Conservation (phyloP, 2,888 invertebrate genomes). For the Pterostichus madidus region DNA sequence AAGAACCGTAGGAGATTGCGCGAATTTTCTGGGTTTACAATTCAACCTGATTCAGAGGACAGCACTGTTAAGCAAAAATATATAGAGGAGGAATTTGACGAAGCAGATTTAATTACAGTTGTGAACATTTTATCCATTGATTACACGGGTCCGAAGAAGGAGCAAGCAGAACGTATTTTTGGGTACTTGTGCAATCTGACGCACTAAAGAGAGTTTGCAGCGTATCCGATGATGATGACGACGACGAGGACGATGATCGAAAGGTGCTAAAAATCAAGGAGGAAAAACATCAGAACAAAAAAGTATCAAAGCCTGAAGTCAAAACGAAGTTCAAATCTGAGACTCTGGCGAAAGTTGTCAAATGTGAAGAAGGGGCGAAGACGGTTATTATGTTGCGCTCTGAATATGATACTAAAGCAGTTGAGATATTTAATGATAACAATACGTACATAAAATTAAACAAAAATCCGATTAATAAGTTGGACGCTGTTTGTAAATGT, state of each 20-base stretch:
- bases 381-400: too few relatives aligned
- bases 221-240: slow-evolving; percentile 2
- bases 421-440: too few relatives aligned
- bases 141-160: slow-evolving; percentile 15
- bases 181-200: slow-evolving; percentile 7
- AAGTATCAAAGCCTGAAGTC: too few relatives aligned
- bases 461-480: too few relatives aligned
- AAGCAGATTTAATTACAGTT: slow-evolving; percentile 15
- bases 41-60: slow-evolving; percentile 43
- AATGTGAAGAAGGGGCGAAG: too few relatives aligned
- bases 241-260: not conserved
- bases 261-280: not conserved
- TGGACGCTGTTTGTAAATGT: too few relatives aligned
- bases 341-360: too few relatives aligned
- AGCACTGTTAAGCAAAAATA: not conserved
- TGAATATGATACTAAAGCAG: too few relatives aligned
- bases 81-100: slow-evolving; percentile 3
- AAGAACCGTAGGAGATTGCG: slow-evolving; percentile 24
- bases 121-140: slow-evolving; percentile 33
- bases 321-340: too few relatives aligned
- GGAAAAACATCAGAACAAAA: too few relatives aligned
- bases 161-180: slow-evolving; percentile 30
- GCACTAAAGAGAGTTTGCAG: not conserved
- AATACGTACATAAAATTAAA: too few relatives aligned
- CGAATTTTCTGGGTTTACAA: slow-evolving; percentile 39